Evolutionary conservation across 2,888 invertebrate genomes (phyloP).

Genomic region (Cremastobaeus sp.): DNA sequence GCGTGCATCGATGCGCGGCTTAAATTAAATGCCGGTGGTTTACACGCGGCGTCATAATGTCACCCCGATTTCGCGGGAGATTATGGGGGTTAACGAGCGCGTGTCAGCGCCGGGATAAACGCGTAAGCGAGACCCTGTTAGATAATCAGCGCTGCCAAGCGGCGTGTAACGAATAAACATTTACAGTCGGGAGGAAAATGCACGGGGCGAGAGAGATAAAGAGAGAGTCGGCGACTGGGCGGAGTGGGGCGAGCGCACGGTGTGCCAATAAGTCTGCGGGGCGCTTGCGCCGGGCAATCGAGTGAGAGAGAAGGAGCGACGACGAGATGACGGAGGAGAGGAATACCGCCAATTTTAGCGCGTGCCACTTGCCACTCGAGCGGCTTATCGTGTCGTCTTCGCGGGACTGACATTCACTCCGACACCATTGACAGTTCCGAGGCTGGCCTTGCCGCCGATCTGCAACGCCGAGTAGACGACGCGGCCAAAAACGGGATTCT

Average conservation of each 20-base stretch:
- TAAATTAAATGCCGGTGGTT: slow-evolving; percentile 39
- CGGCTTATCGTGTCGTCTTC: slow-evolving; percentile 33
- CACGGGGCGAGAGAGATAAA: slow-evolving; percentile 3
- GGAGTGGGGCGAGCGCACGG: slow-evolving; percentile 2
- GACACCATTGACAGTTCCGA: slow-evolving; percentile 47
- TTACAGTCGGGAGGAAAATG: slow-evolving; percentile 23
- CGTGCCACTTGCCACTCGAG: slow-evolving; percentile 52
- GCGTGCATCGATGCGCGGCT: slow-evolving; percentile 30
- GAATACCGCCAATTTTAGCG: slow-evolving; percentile 53
- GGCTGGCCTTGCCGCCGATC: slow-evolving; percentile 41
- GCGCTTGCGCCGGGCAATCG: slow-evolving; percentile 30
- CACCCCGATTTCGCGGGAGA: slow-evolving; percentile 54
- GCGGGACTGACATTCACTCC: slow-evolving; percentile 44
- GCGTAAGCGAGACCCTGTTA: slow-evolving; percentile 58
- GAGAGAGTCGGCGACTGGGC: too few species aligned
- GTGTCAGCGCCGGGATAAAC: slow-evolving; percentile 56
- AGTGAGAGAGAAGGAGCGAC: slow-evolving; percentile 6
- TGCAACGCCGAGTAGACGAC: background rate
- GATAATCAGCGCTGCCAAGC: slow-evolving; percentile 57
- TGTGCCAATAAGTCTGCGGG: slow-evolving; percentile 20
- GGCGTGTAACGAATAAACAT: slow-evolving; percentile 60
- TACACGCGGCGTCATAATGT: slow-evolving; percentile 44
- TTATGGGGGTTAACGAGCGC: slow-evolving; percentile 59
- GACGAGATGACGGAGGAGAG: slow-evolving; percentile 3
- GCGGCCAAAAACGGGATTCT: slow-evolving; percentile 21